Evolutionary conservation across 2,797 vertebrate species (phyloP), one percentile per base, ranked within the genome.

Genomic region (Sebastes dallii): DNA sequence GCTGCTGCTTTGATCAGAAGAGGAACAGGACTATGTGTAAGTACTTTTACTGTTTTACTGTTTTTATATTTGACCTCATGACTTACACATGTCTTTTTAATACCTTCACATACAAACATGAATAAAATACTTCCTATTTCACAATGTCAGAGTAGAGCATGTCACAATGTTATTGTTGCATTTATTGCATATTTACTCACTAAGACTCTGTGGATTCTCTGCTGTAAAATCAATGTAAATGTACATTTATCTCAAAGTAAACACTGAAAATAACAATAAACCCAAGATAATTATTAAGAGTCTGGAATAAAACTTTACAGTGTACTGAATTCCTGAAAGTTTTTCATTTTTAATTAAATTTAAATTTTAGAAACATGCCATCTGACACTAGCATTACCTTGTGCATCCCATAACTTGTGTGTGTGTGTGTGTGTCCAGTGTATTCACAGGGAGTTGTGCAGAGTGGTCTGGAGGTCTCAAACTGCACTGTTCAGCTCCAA

Each of bases 401-500:
- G 39, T 36, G 11, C 34, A 36, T 12, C 10, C 34, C 13, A 42
- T 55, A 56, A 56, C 22, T 3, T 14, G 59, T 67, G 66, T 75
- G 67, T 74, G 8, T 74, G 2, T 46, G 27, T 74, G 67, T 74
- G 8, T 74, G 2, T 46, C 1, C 69, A 86, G 84, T 84, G 74
- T 71, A 6, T 86, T 50, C 83, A 76, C 42, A 86, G 85, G 52
- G 81, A 86, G 82, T 11, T 66, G 73, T 89, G 77, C 67, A 72
- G 78, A 74, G 59, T 79, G 0, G 55, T 73, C 2, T 89, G 85
- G 78, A 75, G 84, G 39, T 55, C 75, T 1, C 86, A 83, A 34
- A 18, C 54, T 1, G 76, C 80, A 11, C 16, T 32, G n/a, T 71
- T 87, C 84, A 86, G 82, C 77, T 86, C 84, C 74, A 90, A 87